These are phyloP conservation scores for Lepus americanus DNA, from an alignment of 2,113 vertebrate genomes.

Conservation along the genomic window DNA sequence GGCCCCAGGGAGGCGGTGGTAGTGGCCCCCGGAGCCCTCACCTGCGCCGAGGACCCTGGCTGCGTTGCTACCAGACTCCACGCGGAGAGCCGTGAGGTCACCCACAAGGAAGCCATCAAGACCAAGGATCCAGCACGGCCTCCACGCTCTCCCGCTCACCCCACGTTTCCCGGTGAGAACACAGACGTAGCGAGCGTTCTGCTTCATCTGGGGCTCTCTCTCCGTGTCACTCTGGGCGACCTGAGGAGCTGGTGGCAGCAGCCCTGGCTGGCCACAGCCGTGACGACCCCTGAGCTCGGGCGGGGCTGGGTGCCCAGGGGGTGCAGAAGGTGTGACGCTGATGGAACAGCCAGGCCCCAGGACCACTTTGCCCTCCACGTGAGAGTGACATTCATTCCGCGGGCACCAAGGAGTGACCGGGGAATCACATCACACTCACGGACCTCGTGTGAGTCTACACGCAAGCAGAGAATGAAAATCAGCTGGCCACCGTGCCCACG, in stretches of 20 bases:
- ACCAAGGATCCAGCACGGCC: fast-evolving
- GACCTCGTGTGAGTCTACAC: fast-evolving
- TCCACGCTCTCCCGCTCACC: neutral
- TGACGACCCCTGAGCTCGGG: neutral
- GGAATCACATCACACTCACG: neutral
- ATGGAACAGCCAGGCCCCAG: neutral
- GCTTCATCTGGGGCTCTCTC: neutral
- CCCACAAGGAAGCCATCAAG: neutral
- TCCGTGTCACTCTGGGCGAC: neutral
- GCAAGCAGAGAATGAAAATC: no score
- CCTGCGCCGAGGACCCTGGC: fast-evolving
- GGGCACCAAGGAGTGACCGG: neutral
- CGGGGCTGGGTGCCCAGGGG: neutral
- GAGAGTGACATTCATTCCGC: fast-evolving
- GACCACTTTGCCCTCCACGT: neutral
- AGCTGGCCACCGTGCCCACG: fast-evolving
- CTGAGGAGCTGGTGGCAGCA: neutral
- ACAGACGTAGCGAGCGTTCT: neutral
- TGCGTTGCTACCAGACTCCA: neutral
- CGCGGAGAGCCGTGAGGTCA: neutral
- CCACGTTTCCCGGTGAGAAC: neutral
- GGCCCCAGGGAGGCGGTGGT: no score
- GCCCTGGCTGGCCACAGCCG: neutral
- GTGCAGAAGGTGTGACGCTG: neutral
- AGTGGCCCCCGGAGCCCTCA: neutral